Base-by-base conservation (phyloP, 2,113 vertebrate species). In the Orycteropus afer region DNA sequence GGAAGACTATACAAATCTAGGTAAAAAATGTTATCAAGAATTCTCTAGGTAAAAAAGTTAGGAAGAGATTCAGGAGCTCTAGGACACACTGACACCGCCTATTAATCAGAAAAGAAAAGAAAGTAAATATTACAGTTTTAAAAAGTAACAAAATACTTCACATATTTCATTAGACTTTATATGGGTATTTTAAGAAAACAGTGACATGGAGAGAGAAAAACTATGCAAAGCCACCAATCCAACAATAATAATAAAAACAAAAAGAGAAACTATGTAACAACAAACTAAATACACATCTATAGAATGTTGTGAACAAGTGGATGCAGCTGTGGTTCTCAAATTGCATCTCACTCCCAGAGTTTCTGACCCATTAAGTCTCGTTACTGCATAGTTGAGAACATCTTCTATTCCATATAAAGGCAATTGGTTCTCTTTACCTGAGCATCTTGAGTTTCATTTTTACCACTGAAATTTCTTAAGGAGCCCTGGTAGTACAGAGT, bases 321-420 rank as follows among this genome's bases (percentile, higher is more conserved):
- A 11, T 5, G 0, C 3, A 18, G 22, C 10, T 27, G 25, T 65
- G 63, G 32, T 34, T 34, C 4, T 15, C 14, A 34, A 15, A 65
- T 29, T 18, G 7, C 7, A 7, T 53, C 51, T 15, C 8, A 57
- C 55, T 10, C 5, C 55, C 7, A 57, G 17, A 2, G 12, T 10
- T 34, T 32, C 22, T 2, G 53, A 15, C 20, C 7, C 12, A 3
- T 17, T 1, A 0, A 0, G 4, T 34, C n/a, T 9, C 0, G 32
- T 71, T 23, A 42, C 5, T 27, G 25, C 3, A 9, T 2, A 23
- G 5, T 32, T 45, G 18, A 47, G 25, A 81, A 47, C 20, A 8
- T 2, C 9, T 22, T 4, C 17, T 45, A 4, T 4, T 29, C 0
- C 0, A 3, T 8, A 6, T 42, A 25, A 59, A 87, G 40, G 14